Percentiles rank a stretch among this genome's conserved stretches.
These are phyloP conservation scores for Catamblyrhynchus diadema DNA, from an alignment of 2,797 vertebrate genomes.

Conservation along the genomic window DNA sequence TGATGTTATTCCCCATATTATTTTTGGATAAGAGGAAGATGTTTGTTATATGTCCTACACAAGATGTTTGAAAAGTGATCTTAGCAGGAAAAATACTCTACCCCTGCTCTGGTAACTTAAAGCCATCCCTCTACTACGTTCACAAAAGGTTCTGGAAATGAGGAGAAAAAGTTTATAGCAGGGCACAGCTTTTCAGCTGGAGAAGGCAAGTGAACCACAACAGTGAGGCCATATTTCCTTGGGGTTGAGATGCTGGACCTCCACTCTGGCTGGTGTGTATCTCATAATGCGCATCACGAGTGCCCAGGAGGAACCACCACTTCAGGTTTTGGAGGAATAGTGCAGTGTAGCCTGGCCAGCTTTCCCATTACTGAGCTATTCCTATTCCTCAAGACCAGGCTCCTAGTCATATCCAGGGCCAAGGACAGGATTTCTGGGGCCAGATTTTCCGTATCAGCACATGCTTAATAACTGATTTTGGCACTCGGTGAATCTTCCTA, in stretches of 20 bases:
- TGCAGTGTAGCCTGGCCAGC: not conserved
- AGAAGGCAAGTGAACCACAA: not conserved
- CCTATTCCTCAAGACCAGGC: not conserved
- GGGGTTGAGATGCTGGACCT: not conserved
- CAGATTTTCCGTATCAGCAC: not conserved
- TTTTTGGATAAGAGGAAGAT: not conserved
- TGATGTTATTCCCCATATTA: not conserved
- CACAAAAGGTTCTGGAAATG: not conserved
- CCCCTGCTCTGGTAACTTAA: not conserved
- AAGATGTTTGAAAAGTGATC: not conserved
- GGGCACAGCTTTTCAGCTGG: not conserved
- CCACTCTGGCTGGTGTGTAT: not conserved
- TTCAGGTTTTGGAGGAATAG: not conserved
- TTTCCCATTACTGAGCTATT: not conserved
- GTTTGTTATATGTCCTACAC: not conserved
- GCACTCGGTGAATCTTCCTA: not conserved
- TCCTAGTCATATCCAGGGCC: not conserved
- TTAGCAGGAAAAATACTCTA: not conserved
- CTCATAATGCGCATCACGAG: fast-evolving
- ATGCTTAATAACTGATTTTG: not conserved
- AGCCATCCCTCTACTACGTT: not conserved
- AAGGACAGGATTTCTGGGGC: not conserved
- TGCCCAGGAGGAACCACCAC: not conserved
- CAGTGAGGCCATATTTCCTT: fast-evolving
- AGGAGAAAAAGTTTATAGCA: not conserved